phyloP scores from a whole-genome alignment of 2,113 vertebrate genomes.

The Psittacus erithacus region DNA sequence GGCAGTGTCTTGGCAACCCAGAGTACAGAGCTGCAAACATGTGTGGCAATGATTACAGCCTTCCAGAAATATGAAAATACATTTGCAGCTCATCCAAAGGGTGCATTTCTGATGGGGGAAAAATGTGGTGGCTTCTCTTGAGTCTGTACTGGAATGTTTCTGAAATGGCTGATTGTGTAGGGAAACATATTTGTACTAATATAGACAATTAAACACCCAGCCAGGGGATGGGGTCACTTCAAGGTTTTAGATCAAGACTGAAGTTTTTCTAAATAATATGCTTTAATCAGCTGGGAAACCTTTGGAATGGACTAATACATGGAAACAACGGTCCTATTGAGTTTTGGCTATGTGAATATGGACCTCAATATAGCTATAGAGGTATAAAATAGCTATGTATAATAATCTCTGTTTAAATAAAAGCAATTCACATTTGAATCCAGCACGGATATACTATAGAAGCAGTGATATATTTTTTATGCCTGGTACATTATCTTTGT shows the following conservation, averaged over 20 bases:
- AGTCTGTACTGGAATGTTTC: not conserved
- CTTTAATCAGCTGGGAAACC: not conserved
- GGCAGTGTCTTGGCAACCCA: not conserved
- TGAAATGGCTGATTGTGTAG: not conserved
- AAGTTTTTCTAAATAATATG: not conserved
- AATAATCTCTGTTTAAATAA: not conserved
- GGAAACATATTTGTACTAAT: not conserved
- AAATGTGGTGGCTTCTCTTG: not conserved
- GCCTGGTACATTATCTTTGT: not conserved
- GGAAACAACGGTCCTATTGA: not conserved
- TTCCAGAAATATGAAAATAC: not conserved
- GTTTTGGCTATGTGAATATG: not conserved
- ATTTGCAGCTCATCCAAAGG: not conserved
- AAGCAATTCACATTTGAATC: not conserved
- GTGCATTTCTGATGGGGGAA: not conserved
- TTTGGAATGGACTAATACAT: not conserved
- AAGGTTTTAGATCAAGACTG: not conserved
- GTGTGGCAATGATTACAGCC: not conserved
- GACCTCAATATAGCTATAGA: not conserved
- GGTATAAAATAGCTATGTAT: not conserved
- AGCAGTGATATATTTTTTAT: not conserved
- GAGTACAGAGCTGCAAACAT: not conserved
- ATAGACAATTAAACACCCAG: not conserved
- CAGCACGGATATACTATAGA: not conserved
- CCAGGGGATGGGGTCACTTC: not conserved